Evolutionary conservation across 2,797 vertebrate species (phyloP).

Genomic region (Lophius americanus): DNA sequence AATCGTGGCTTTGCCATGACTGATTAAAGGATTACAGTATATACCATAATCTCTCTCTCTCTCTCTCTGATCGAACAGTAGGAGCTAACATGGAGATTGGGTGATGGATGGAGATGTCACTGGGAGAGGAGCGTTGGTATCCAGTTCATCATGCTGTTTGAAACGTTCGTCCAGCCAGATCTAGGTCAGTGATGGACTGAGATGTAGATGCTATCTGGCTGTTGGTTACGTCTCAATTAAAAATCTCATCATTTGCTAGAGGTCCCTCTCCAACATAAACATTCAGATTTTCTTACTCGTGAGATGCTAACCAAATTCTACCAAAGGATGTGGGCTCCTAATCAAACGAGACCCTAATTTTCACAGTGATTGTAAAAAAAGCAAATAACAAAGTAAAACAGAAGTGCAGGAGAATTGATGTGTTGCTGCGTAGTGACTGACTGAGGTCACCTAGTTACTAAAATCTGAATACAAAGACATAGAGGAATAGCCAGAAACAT

Average conservation of each 20-base stretch:
- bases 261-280: slow-evolving; percentile 14
- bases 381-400: slow-evolving; percentile 23
- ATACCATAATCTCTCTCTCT: slow-evolving; percentile 21
- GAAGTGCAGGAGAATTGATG: slow-evolving; percentile 18
- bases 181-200: no score
- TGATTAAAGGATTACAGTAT: slow-evolving; percentile 58
- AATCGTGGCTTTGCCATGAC: slow-evolving; percentile 28
- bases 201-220: no score
- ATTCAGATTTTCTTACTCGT: slow-evolving; percentile 4
- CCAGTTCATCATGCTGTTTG: no score
- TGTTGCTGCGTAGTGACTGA: slow-evolving; percentile 26
- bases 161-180: no score
- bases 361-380: no score
- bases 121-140: background rate
- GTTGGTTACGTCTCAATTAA: slow-evolving; percentile 30
- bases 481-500: background rate
- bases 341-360: slow-evolving; percentile 7
- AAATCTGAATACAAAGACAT: slow-evolving; percentile 5
- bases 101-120: slow-evolving; percentile 28
- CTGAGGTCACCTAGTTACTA: slow-evolving; percentile 29
- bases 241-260: slow-evolving; percentile 13
- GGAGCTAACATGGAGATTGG: background rate
- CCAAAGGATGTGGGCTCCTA: slow-evolving; percentile 1
- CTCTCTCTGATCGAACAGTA: no score
- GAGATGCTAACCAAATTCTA: background rate